Evolutionary conservation across 2,797 vertebrate genomes (phyloP), one percentile per base, ranked within the genome.

Genomic region (Gadopsis marmoratus): DNA sequence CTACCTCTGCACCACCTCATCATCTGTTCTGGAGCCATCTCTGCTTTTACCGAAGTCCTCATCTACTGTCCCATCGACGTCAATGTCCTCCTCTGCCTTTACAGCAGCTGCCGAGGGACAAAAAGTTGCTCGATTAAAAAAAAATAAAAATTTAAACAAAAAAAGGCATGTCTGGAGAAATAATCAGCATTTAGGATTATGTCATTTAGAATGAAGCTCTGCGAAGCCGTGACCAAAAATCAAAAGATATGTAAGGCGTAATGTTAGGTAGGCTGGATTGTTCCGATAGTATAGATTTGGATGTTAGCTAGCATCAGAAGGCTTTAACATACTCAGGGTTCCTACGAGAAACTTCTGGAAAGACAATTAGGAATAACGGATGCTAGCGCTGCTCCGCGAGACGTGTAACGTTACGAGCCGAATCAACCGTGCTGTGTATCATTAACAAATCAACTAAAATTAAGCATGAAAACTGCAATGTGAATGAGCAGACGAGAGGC

Each of bases 1-100:
- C 70, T 62, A 99, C 98, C 98, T 98, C 92, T 98, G 97, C 29
- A 99, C 96, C 64, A 97, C 97, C 93, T 99, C 98, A 45, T 99
- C 98, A 16, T 99, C 98, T 0, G 98, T 99, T 83, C 95, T 96
- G 64, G 98, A 99, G 39, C 96, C 98, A 84, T 99, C 98, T 85
- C 98, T 94, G 91, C 98, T 99, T 93, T 98, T 99, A 5, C 98
- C 98, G 61, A 99, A 79, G 71, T 99, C 98, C 1, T 99, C 97
- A 68, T 99, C 98, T 4, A 99, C 96, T 0, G 95, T 96, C 4
- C 94, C 97, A 9, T 99, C 98, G 31, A 97, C 88, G 23, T 98
- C 97, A 26, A 97, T 68, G 7, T 98, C 97, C 92, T 97, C 97
- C 0, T 98, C 96, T 13, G 97, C 98, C 87, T 83, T 93, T 17